A percentile compares a stretch with the other conserved stretches of the same genome.
These are phyloP conservation scores for Takifugu flavidus DNA, from an alignment of 2,113 vertebrate genomes.

Conservation along the genomic window DNA sequence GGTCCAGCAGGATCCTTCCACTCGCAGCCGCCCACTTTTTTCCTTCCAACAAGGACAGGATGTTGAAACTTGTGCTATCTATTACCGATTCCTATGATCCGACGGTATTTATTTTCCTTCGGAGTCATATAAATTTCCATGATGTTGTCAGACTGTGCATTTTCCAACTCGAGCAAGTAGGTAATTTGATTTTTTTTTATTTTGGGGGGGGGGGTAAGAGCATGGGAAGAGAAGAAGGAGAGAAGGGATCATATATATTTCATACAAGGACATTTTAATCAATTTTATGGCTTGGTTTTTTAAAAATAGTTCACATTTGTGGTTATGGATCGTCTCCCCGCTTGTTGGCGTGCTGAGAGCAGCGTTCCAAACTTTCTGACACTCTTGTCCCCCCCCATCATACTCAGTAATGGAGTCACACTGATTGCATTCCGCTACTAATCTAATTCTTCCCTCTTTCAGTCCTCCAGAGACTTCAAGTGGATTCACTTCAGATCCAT, in stretches of 20 bases:
- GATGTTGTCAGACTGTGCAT: constrained; percentile 33
- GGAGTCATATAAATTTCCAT: constrained; percentile 55
- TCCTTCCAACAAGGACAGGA: constrained; percentile 28
- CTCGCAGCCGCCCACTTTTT: constrained; percentile 15
- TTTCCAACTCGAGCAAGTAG: constrained; percentile 36
- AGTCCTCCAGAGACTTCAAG: constrained; percentile 50
- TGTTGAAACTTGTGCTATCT: constrained; percentile 27
- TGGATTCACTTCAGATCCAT: constrained; percentile 61
- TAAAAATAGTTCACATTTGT: constrained; percentile 49
- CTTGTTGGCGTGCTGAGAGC: constrained; percentile 19
- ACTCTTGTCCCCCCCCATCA: constrained; percentile 53
- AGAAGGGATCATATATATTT: constrained; percentile 25
- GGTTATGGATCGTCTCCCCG: constrained; percentile 35
- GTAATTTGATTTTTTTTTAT: constrained; percentile 43
- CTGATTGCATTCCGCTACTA: constrained; percentile 67
- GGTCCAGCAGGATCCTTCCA: constrained; percentile 43
- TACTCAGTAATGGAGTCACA: constrained; percentile 63
- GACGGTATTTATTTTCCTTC: constrained; percentile 19
- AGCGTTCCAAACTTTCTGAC: constrained; percentile 55
- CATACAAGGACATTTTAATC: constrained; percentile 52
- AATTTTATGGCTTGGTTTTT: constrained; percentile 48
- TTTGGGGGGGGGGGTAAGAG: constrained; percentile 6
- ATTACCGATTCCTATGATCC: constrained; percentile 3
- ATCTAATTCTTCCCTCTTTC: constrained; percentile 67
- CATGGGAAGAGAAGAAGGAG: constrained; percentile 5